Evolutionary conservation across 2,888 invertebrate species (phyloP).

Genomic region (Hyposoter didymator): DNA sequence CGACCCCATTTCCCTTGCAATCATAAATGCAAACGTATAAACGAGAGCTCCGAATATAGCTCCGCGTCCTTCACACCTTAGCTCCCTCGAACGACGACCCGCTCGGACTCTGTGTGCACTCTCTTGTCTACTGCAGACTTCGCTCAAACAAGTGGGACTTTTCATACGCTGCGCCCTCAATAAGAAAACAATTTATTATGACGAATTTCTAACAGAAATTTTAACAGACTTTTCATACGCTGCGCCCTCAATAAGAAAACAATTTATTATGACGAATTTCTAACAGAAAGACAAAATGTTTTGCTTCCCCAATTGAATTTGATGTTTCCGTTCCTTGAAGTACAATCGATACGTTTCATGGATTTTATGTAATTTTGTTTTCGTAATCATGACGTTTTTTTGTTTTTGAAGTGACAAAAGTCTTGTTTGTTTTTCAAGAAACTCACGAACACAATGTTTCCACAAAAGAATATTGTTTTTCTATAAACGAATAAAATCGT

Average conservation of each 20-base stretch:
- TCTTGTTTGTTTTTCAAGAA: too few relatives aligned
- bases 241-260: background rate
- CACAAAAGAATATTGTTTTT: too few relatives aligned
- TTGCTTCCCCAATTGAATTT: background rate
- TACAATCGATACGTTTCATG: too few relatives aligned
- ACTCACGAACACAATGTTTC: too few relatives aligned
- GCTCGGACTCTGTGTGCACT: slow-evolving; percentile 7
- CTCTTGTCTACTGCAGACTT: slow-evolving; percentile 21
- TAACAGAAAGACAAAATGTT: background rate
- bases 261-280: background rate
- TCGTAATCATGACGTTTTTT: too few relatives aligned
- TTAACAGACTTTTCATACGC: background rate
- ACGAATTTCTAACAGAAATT: background rate
- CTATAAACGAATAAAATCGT: too few relatives aligned
- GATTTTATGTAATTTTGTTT: too few relatives aligned
- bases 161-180: background rate
- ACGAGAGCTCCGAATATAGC: background rate
- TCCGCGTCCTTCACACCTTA: background rate
- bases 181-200: background rate
- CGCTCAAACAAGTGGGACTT: background rate
- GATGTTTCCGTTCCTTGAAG: background rate
- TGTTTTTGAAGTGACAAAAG: too few relatives aligned
- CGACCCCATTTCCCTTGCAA: background rate
- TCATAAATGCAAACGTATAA: slow-evolving; percentile 4
- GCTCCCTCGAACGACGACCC: slow-evolving; percentile 25